phyloP scores from a whole-genome alignment of 2,888 invertebrate species.

The Nycteola revayana region DNA sequence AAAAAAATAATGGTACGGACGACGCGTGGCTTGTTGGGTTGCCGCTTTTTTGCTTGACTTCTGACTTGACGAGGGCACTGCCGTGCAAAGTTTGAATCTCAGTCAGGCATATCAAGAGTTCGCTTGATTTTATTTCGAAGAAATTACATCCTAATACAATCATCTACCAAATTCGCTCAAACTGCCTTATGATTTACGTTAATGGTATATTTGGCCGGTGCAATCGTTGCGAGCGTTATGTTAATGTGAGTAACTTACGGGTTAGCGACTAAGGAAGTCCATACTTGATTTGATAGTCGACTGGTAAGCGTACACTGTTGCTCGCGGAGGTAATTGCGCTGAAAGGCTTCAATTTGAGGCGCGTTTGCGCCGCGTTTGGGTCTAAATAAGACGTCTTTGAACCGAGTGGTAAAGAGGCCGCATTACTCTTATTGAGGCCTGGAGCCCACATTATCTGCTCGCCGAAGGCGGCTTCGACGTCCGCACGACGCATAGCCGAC shows the following conservation, averaged over 20 bases:
- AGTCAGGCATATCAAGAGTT: no score
- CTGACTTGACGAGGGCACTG: no score
- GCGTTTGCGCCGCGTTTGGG: conserved; percentile 65
- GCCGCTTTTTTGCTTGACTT: no score
- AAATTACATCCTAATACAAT: conserved; percentile 10
- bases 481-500: conserved; percentile 39
- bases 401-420: conserved; percentile 70
- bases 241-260: conserved; percentile 46
- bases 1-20: no score
- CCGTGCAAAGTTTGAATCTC: no score
- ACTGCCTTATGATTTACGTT: conserved; percentile 25
- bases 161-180: conserved; percentile 6
- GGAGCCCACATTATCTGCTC: conserved; percentile 64
- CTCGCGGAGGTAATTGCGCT: conserved; percentile 67
- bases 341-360: conserved; percentile 76
- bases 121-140: no score
- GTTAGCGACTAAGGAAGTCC: conserved; percentile 44
- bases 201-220: conserved; percentile 21
- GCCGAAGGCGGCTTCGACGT: conserved; percentile 49
- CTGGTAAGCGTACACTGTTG: conserved; percentile 61
- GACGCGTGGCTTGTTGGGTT: no score
- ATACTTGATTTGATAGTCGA: conserved; percentile 62
- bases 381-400: conserved; percentile 78
- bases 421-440: conserved; percentile 75
- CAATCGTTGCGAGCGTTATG: conserved; percentile 33